Evolutionary conservation across 2,888 invertebrate species (phyloP), one percentile per base, ranked within the genome.

Genomic region (Tetheella fluctuosa): DNA sequence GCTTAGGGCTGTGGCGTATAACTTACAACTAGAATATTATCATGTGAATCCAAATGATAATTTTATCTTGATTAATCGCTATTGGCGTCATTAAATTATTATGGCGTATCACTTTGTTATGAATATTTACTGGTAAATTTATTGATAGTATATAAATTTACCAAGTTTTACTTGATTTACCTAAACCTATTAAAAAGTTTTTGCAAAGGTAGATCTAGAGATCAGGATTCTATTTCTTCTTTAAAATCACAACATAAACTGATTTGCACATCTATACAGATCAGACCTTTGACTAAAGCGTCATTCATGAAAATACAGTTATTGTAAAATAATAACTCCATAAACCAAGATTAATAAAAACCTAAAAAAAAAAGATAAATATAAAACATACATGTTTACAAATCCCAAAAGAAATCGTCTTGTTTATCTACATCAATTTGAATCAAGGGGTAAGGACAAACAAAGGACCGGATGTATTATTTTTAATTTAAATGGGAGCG

Each of bases 371-470:
- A 37, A 37, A 37, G 10, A 37, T 37, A 3, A 37, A 39, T 10
- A 39, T 39, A 34, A 7, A 39, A 39, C n/a, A n/a, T n/a, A n/a
- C 39, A 60, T 66, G 67, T 70, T 67, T 59, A 62, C 65, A 56
- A 28, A 65, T 64, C 63, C 59, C 59, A 23, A 64, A 68, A 63
- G 62, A 67, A 65, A 61, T 58, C 59, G 59, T 59, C 55, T 62
- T 58, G 59, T 67, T 70, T 70, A 67, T 70, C 65, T 67, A 64
- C 68, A 39, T 39, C n/a, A 39, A 39, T 39, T 39, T 6, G 30
- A 30, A 17, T n/a, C 28, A 30, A 30, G 17, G 12, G 17, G 2
- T n/a, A 30, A 5, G 20, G 13, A 15, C 34, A 30, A 30, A 20
- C 28, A 54, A 30, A 12, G 17, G 30, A 30, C n/a, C 12, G 25